Evolutionary conservation across 2,797 vertebrate species (phyloP).

Genomic region (Loris lydekkerianus): DNA sequence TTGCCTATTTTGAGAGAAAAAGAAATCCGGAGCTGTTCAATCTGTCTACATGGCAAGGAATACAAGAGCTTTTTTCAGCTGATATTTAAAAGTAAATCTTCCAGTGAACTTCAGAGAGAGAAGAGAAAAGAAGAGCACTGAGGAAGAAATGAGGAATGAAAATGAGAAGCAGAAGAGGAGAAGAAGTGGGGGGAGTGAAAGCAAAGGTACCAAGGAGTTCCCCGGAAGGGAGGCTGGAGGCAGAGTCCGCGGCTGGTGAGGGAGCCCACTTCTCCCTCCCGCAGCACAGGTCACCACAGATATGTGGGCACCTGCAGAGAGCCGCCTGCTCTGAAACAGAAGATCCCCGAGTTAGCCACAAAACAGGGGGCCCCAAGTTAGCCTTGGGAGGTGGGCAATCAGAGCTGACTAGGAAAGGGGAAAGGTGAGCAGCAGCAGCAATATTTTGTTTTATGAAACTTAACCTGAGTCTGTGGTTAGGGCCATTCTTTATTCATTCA

Average conservation of each 20-base stretch:
- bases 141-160: neutral
- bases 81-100: neutral
- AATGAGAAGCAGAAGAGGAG: neutral
- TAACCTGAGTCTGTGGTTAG: neutral
- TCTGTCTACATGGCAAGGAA: neutral
- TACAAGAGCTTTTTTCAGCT: neutral
- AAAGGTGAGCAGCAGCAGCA: neutral
- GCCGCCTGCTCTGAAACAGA: neutral
- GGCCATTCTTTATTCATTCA: neutral
- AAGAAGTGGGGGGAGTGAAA: neutral
- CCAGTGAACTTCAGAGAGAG: neutral
- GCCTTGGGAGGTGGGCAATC: neutral
- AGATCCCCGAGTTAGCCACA: neutral
- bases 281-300: neutral
- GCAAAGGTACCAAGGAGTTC: neutral
- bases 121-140: neutral
- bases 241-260: fast-evolving
- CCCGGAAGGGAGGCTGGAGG: neutral
- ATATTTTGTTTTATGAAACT: neutral
- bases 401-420: neutral
- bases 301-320: neutral
- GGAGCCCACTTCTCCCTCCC: neutral
- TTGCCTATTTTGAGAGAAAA: neutral
- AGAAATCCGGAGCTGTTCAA: neutral
- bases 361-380: neutral